Percentiles rank a stretch among this genome's conserved stretches.
Evolutionary conservation across 2,113 vertebrate species (phyloP).

Genomic region (Antechinus flavipes): DNA sequence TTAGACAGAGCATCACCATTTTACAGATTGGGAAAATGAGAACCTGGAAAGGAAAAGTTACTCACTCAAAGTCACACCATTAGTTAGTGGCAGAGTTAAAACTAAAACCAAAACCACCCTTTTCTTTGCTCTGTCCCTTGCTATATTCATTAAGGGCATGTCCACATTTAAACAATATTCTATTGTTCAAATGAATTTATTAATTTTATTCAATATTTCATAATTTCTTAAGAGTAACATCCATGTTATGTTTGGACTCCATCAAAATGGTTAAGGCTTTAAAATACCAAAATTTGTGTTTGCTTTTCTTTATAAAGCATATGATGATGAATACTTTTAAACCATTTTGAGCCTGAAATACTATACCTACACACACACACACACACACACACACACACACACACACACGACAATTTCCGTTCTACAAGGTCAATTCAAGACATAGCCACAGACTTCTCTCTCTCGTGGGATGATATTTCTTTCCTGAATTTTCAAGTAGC

Average conservation of each 20-base stretch:
- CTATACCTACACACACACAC: neutral
- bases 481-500: neutral
- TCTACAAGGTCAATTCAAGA: neutral
- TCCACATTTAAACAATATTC: neutral
- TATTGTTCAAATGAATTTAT: neutral
- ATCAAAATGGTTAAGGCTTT: neutral
- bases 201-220: neutral
- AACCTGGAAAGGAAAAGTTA: neutral
- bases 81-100: neutral
- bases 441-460: neutral
- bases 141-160: neutral
- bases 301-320: too few species aligned
- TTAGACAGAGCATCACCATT: neutral
- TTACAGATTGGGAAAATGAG: neutral
- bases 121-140: neutral
- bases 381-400: neutral
- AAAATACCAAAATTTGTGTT: neutral
- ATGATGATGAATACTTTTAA: neutral
- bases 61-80: neutral
- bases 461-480: neutral
- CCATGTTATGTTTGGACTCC: neutral
- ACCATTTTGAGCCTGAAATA: neutral
- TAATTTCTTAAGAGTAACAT: neutral
- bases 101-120: neutral
- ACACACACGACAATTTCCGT: neutral